Conservation (phyloP, 2,113 vertebrate species). For the Albula glossodonta region DNA sequence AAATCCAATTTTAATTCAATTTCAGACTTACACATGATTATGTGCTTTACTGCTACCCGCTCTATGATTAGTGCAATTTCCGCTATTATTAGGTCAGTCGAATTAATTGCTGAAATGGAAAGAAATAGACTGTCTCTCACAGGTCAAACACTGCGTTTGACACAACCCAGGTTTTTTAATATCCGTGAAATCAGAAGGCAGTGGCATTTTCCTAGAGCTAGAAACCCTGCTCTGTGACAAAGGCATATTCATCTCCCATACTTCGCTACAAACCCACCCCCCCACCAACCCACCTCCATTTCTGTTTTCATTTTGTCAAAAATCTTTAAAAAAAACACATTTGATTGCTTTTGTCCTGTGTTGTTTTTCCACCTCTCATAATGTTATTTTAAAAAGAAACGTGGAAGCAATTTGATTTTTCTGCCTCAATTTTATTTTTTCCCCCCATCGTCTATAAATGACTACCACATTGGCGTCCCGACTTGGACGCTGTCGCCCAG, state of each 20-base stretch:
- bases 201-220: conserved; percentile 60
- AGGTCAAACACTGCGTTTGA: conserved; percentile 53
- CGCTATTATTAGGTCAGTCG: conserved; percentile 64
- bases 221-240: conserved; percentile 55
- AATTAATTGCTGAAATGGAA: conserved; percentile 56
- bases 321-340: conserved; percentile 39
- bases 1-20: conserved; percentile 3
- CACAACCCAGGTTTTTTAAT: conserved; percentile 47
- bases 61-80: conserved; percentile 57
- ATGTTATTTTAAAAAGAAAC: conserved; percentile 74
- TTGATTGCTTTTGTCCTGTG: conserved; percentile 59
- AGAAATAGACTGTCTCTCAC: conserved; percentile 27
- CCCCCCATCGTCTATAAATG: conserved; percentile 56
- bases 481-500: conserved; percentile 24
- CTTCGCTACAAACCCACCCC: conserved; percentile 55
- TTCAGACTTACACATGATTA: not conserved
- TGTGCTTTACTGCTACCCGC: conserved; percentile 18
- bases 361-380: conserved; percentile 62
- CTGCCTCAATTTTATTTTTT: conserved; percentile 32
- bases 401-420: conserved; percentile 75
- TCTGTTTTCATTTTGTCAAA: conserved; percentile 52
- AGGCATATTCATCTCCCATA: conserved; percentile 23
- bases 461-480: conserved; percentile 69
- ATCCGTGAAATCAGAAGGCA: conserved; percentile 57
- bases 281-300: conserved; percentile 70